Evolutionary conservation across 2,797 vertebrate species (phyloP), one percentile per base, ranked within the genome.

Genomic region (Tapera naevia): DNA sequence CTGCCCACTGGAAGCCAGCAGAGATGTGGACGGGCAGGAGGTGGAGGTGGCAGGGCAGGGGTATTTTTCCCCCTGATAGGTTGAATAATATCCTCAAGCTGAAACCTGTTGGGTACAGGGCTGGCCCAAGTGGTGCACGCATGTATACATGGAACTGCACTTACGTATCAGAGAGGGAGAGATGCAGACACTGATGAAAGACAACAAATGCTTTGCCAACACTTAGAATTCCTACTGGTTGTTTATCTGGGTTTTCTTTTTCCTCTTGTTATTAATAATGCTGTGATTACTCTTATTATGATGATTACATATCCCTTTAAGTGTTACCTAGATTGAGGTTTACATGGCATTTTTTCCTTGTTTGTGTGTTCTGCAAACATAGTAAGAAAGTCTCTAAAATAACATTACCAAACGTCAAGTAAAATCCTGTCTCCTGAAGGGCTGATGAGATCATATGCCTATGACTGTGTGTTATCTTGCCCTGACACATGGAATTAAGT

Each of bases 401-500:
- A 85, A 54, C 62, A 61, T 87, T 91, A 78, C 79, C 86, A 94
- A 95, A 81, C 48, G 25, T 72, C 54, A 70, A 89, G 82, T 75
- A 62, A 95, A 96, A 96, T 75, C 62, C 88, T 79, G 58, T 91
- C 67, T 96, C 76, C 86, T 82, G 73, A 86, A 97, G 87, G 81
- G 82, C 95, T 94, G 94, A 90, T 93, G 95, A 91, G 65, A 95
- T 97, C 95, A 86, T 90, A 66, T 76, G 85, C 9, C 0, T 90
- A 72, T 79, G 86, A 78, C 79, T 82, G 22, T 73, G 48, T 92
- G 80, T 96, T 96, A 96, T 95, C 94, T 93, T 94, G 69, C 76
- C 35, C 91, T 96, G 94, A 95, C 95, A 96, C 88, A 88, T 87
- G 93, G 94, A 94, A 95, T 96, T 96, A 94, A 95, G 88, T 84